Evolutionary conservation across 2,888 invertebrate species (phyloP).

Genomic region (Endomychus coccineus): DNA sequence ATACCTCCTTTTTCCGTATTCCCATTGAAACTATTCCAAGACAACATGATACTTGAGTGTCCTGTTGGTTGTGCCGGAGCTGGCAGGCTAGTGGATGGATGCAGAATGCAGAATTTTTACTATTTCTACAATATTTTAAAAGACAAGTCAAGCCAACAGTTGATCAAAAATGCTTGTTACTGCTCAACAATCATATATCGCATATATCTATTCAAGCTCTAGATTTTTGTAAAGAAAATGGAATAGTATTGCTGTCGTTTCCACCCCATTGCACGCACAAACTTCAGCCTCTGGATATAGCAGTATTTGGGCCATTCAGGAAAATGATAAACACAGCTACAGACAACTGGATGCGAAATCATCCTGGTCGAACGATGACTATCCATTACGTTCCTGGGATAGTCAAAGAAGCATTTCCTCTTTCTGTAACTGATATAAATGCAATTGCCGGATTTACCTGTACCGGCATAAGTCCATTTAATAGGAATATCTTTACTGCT

Average conservation of each 20-base stretch:
- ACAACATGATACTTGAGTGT: conserved; percentile 17
- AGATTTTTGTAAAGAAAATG: conserved; percentile 21
- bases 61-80: conserved; percentile 6
- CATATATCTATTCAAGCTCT: conserved; percentile 14
- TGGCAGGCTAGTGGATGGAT: conserved; percentile 6
- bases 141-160: conserved; percentile 7
- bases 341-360: conserved; percentile 29
- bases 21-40: conserved; percentile 23
- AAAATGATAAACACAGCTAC: conserved; percentile 25
- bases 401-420: conserved; percentile 16
- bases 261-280: conserved; percentile 30
- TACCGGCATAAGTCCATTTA: conserved; percentile 23
- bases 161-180: conserved; percentile 1
- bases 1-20: conserved; percentile 35
- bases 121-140: conserved; percentile 6
- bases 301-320: too few relatives aligned
- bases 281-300: conserved; percentile 33
- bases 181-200: conserved; percentile 7
- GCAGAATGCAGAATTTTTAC: conserved; percentile 4
- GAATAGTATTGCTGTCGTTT: conserved; percentile 17
- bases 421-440: too few relatives aligned
- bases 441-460: conserved; percentile 19
- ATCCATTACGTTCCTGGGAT: conserved; percentile 29
- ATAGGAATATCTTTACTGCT: conserved; percentile 19
- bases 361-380: conserved; percentile 28